Conservation (phyloP, 2,888 invertebrate genomes). For the Thysanoteuthis rhombus region DNA sequence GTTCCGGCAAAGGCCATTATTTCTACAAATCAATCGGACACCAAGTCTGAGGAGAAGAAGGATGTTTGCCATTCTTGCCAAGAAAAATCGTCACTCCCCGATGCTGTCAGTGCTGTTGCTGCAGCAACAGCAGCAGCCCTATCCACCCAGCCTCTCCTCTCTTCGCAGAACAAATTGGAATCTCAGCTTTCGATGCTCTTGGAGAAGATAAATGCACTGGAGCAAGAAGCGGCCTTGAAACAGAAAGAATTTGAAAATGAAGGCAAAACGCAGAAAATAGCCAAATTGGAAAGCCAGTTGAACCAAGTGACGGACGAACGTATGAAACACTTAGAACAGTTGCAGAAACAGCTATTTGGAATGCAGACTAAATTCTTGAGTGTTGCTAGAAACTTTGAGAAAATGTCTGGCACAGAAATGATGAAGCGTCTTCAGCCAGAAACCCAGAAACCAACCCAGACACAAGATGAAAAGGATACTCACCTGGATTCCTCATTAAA, state of each 20-base stretch:
- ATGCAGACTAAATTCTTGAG: slow-evolving; percentile 19
- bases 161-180: background rate
- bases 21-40: background rate
- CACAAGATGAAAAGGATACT: background rate
- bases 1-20: background rate
- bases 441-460: background rate
- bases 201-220: background rate
- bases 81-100: background rate
- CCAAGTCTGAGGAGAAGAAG: background rate
- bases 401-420: background rate
- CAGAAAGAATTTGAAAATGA: slow-evolving; percentile 12
- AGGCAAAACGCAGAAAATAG: background rate
- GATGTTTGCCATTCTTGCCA: background rate
- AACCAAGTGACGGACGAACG: background rate
- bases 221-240: background rate
- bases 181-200: background rate
- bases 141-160: background rate
- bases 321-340: background rate
- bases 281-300: background rate
- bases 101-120: background rate
- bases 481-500: background rate
- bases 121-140: slow-evolving; percentile 23
- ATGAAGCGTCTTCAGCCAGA: background rate
- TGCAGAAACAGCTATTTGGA: slow-evolving; percentile 12
- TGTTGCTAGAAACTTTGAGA: background rate